Base-by-base conservation (phyloP, 2,888 invertebrate genomes). In the Dynastes maya region DNA sequence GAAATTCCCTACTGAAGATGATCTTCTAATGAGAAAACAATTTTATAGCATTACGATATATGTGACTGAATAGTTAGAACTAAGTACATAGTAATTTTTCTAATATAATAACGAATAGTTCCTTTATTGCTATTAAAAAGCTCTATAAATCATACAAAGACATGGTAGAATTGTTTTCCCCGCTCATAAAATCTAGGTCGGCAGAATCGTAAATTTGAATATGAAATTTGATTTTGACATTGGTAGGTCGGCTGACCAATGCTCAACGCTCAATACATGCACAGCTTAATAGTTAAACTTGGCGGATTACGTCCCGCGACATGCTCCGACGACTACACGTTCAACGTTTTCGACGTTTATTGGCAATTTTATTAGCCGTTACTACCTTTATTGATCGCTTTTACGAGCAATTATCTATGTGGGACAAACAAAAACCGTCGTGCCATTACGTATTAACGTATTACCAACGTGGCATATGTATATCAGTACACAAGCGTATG, bases 341-440 rank as follows among this genome's bases (percentile, higher is more conserved):
- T 64, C 53, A 51, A 70, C 70, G 53, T 70, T 70, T 70, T 70
- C 55, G 53, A 70, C 70, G n/a, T 70, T 53, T 70, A 53, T 51
- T 70, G 70, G 32, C 29, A 29, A 70, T 53, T 70, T 70, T 70
- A 70, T 70, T 70, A 53, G 53, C 70, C n/a, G 51, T 70, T 51
- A 53, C 53, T 32, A 8, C n/a, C 22, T 53, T 70, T 70, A 53
- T 70, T 29, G 53, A 70, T 51, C 53, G 32, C 13, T 53, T 70
- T 70, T 70, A 70, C 53, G 55, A 58, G 55, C 55, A 58, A 58
- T 58, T 58, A 58, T 58, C 65, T 67, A 67, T 67, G 40, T 67
- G 45, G 65, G 65, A 67, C 65, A 67, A 67, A 67, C 65, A 67
- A 67, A 67, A 67, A 58, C 55, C 53, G 16, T 3, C 53, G 53